Percentiles rank a stretch among this genome's conserved stretches.
Conservation (phyloP, 2,113 vertebrate genomes). For the Eulacestoma nigropectus region DNA sequence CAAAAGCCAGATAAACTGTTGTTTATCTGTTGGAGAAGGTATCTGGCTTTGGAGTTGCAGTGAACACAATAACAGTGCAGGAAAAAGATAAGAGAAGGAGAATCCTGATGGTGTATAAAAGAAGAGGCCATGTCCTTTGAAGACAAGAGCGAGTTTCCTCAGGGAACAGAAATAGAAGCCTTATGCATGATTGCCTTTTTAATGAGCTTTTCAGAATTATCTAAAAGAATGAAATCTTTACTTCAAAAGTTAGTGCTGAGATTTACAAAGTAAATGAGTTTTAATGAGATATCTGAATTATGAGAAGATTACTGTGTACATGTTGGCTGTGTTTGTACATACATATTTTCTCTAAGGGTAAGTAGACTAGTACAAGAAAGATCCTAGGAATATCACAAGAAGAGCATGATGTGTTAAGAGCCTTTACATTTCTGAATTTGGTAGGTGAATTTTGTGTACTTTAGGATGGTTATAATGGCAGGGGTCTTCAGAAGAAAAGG, state of each 20-base stretch:
- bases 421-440: background rate
- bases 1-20: background rate
- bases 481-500: background rate
- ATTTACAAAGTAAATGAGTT: constrained; percentile 24
- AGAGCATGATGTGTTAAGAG: background rate
- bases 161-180: constrained; percentile 14
- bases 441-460: background rate
- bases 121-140: constrained; percentile 25
- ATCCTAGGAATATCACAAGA: background rate
- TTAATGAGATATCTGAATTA: constrained; percentile 24
- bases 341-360: background rate
- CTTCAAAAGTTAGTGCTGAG: background rate
- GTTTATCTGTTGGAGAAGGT: background rate
- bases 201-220: constrained; percentile 46
- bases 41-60: background rate
- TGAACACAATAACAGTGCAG: background rate
- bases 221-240: constrained; percentile 23
- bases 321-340: constrained; percentile 1
- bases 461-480: background rate
- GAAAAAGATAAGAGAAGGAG: background rate
- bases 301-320: background rate
- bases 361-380: background rate
- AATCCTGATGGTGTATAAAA: constrained; percentile 3
- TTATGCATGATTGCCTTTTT: constrained; percentile 44
- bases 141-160: constrained; percentile 8